Evolutionary conservation across 2,888 invertebrate species (phyloP).

Genomic region (Anagyrus pseudococci): DNA sequence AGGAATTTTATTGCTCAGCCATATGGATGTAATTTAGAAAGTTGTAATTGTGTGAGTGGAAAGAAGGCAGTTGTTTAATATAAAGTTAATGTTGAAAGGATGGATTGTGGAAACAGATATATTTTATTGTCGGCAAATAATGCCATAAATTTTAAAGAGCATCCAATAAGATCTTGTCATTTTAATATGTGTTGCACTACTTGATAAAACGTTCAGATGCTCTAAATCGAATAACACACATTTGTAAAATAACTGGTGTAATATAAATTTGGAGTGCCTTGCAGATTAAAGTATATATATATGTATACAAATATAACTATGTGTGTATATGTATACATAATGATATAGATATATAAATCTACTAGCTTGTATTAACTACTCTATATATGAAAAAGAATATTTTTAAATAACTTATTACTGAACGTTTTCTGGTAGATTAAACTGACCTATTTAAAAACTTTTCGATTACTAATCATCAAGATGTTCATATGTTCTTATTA

Average conservation of each 20-base stretch:
- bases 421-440: conserved; percentile 39
- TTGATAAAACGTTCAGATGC: conserved; percentile 38
- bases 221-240: conserved; percentile 41
- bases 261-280: conserved; percentile 62
- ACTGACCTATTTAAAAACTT: conserved; percentile 30
- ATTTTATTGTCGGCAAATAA: conserved; percentile 25
- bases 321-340: conserved; percentile 33
- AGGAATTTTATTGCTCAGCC: conserved; percentile 33
- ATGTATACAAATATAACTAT: conserved; percentile 6
- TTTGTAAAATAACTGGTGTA: conserved; percentile 59
- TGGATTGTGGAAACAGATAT: conserved; percentile 15
- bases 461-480: conserved; percentile 29
- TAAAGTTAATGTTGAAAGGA: conserved; percentile 16
- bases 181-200: conserved; percentile 33
- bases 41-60: conserved; percentile 30
- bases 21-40: conserved; percentile 27
- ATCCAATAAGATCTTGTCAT: conserved; percentile 34
- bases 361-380: conserved; percentile 46
- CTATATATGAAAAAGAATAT: conserved; percentile 42
- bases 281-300: conserved; percentile 57
- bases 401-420: conserved; percentile 46
- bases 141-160: conserved; percentile 22
- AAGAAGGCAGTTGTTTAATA: conserved; percentile 10
- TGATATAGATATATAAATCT: conserved; percentile 45
- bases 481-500: conserved; percentile 35